Percentiles rank a stretch among this genome's conserved stretches.
These are phyloP conservation scores for Littorina saxatilis DNA, from an alignment of 1,140 invertebrate species.

Conservation along the genomic window DNA sequence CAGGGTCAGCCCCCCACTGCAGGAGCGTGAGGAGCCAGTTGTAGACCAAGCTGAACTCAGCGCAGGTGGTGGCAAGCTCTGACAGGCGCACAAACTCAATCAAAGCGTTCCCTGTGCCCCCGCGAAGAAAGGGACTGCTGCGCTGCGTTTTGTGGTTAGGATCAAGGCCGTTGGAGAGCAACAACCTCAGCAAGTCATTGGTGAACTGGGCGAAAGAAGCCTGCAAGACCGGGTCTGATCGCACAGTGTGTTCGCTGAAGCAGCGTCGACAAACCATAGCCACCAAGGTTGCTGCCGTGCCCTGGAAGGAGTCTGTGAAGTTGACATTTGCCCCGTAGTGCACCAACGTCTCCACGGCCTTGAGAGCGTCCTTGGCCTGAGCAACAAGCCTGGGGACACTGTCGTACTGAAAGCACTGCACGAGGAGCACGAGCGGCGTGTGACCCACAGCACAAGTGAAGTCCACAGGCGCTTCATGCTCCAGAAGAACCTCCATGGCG, in stretches of 20 bases:
- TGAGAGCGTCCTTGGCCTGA: constrained; percentile 52
- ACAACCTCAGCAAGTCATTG: constrained; percentile 53
- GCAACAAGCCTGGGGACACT: constrained; percentile 51
- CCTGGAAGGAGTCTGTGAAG: constrained; percentile 51
- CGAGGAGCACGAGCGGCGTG: constrained; percentile 63
- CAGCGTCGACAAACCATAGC: constrained; percentile 57
- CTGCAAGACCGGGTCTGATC: constrained; percentile 19
- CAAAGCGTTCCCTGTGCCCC: constrained; percentile 59
- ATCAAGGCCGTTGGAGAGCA: constrained; percentile 67
- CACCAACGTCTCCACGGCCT: constrained; percentile 55
- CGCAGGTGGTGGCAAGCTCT: constrained; percentile 40
- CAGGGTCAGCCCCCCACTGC: constrained; percentile 72
- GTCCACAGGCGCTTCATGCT: constrained; percentile 58
- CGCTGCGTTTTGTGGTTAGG: constrained; percentile 60
- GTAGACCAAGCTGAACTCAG: constrained; percentile 64
- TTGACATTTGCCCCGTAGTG: constrained; percentile 64
- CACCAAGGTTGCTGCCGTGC: constrained; percentile 56
- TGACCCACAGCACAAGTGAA: constrained; percentile 62
- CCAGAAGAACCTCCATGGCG: constrained; percentile 61
- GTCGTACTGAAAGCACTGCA: constrained; percentile 65
- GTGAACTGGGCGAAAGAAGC: constrained; percentile 56
- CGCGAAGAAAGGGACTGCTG: constrained; percentile 27
- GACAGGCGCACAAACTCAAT: constrained; percentile 69
- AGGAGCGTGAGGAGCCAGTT: constrained; percentile 68
- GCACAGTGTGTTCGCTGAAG: constrained; percentile 37